phyloP scores from a whole-genome alignment of 2,113 vertebrate genomes.

The Athene cunicularia region DNA sequence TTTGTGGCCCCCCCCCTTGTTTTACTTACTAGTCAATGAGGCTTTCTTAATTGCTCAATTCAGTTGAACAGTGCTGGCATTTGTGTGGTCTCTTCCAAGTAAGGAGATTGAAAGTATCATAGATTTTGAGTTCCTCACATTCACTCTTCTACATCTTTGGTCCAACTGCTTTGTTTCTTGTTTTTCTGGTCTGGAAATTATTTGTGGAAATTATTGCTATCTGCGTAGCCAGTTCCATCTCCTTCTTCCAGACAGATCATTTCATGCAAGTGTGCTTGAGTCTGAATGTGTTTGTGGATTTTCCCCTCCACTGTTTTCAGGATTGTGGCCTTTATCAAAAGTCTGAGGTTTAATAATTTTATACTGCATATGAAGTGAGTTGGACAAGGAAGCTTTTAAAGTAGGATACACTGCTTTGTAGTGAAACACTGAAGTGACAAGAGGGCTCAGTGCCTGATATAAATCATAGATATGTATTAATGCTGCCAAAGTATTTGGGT shows the following conservation, averaged over 20 bases:
- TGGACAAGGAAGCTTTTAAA: not conserved
- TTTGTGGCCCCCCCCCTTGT: not conserved
- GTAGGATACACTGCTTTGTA: not conserved
- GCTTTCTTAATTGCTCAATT: not conserved
- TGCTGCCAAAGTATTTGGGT: not conserved
- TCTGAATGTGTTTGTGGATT: not conserved
- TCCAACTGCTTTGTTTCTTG: not conserved
- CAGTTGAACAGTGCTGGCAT: not conserved
- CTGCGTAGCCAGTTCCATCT: not conserved
- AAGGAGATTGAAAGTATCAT: not conserved
- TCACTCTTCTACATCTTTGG: not conserved
- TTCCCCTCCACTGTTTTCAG: not conserved
- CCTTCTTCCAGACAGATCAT: not conserved
- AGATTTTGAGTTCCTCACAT: not conserved
- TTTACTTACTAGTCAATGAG: not conserved
- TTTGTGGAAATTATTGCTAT: not conserved
- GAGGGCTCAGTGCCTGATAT: not conserved
- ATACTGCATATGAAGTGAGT: not conserved
- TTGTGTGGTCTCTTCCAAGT: not conserved
- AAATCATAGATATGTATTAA: not conserved
- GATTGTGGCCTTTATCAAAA: not conserved
- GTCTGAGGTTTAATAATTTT: not conserved
- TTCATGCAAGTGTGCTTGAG: not conserved
- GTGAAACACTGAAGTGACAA: not conserved
- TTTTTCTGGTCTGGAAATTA: not conserved